Conservation (phyloP, 2,888 invertebrate genomes). For the Eupithecia exiguata region DNA sequence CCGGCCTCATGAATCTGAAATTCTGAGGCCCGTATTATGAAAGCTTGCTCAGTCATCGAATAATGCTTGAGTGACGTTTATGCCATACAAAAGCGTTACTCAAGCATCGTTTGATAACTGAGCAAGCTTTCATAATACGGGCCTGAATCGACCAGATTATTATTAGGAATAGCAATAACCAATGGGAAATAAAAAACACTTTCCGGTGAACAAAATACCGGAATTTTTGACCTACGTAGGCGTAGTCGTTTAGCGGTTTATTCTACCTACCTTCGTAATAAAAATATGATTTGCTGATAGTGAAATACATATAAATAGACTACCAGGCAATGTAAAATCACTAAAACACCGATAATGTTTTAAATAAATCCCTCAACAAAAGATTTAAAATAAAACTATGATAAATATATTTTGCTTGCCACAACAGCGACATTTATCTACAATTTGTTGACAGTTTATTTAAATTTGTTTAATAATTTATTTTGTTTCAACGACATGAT, state of each 20-base stretch:
- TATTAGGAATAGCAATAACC: neutral
- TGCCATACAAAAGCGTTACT: too few species aligned
- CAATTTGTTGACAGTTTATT: slow-evolving; percentile 26
- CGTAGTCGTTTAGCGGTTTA: neutral
- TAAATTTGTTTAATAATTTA: neutral
- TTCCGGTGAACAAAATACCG: neutral
- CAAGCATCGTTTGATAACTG: too few species aligned
- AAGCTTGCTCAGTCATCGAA: too few species aligned
- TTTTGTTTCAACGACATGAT: slow-evolving; percentile 13
- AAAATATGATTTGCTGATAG: neutral
- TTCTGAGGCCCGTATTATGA: too few species aligned
- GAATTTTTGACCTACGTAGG: neutral
- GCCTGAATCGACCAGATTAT: neutral
- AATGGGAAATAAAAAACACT: too few species aligned
- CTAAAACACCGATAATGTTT: neutral
- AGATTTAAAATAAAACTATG: slow-evolving; percentile 17
- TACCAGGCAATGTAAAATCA: neutral
- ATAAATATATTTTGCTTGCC: slow-evolving; percentile 17
- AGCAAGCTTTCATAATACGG: too few species aligned
- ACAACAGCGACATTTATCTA: slow-evolving; percentile 26
- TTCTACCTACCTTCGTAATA: neutral
- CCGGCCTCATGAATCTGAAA: too few species aligned
- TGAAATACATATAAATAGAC: neutral
- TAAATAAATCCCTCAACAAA: slow-evolving; percentile 16
- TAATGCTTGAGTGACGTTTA: too few species aligned